phyloP scores from a whole-genome alignment of 2,113 vertebrate species.

The Coptodon rendalli region DNA sequence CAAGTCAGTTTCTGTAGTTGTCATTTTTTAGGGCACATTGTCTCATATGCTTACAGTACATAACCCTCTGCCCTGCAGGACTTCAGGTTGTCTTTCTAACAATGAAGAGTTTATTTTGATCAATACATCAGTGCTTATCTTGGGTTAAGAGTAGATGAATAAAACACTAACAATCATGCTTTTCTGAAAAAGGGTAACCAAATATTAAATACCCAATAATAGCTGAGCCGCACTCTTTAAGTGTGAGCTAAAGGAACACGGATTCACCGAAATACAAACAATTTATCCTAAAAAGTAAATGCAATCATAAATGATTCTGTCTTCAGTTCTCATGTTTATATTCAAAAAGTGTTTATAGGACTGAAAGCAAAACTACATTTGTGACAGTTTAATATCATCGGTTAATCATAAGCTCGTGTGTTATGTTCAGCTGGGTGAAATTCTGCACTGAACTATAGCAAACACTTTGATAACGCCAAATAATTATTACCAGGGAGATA shows the following conservation, averaged over 20 bases:
- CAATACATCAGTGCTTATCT: neutral
- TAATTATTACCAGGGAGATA: neutral
- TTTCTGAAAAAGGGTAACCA: neutral
- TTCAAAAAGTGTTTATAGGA: neutral
- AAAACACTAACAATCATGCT: neutral
- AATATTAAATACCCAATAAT: neutral
- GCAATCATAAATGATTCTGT: neutral
- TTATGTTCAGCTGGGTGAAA: neutral
- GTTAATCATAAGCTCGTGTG: neutral
- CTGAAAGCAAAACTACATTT: neutral
- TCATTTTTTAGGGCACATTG: neutral
- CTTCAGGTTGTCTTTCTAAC: neutral
- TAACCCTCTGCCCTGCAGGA: neutral
- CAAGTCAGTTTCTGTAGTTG: neutral
- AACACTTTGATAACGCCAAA: neutral
- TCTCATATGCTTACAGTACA: neutral
- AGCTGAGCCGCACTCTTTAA: neutral
- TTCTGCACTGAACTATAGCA: neutral
- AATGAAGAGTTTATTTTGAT: neutral
- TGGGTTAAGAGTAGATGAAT: neutral
- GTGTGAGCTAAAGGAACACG: neutral
- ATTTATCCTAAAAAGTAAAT: neutral
- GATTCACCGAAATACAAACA: neutral
- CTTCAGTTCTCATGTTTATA: neutral
- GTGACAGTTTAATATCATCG: neutral